These are phyloP conservation scores for Dichetophora obliterata DNA, from an alignment of 2,888 invertebrate genomes.

Conservation along the genomic window DNA sequence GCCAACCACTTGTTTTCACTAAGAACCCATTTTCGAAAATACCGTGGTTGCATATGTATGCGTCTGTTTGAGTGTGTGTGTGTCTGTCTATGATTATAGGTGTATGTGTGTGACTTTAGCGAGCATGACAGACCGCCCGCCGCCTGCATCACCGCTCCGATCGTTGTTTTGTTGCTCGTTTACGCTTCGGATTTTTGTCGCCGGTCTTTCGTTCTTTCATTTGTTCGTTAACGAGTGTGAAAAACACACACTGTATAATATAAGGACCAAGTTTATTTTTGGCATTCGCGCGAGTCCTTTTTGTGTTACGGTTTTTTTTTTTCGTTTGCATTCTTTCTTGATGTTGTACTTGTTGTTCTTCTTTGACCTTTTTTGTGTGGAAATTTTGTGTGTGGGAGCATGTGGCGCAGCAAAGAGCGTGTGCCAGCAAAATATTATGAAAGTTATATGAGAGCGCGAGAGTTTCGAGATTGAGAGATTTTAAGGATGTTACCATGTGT, in stretches of 20 bases:
- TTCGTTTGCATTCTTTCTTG: neutral
- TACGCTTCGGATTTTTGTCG: conserved; percentile 6
- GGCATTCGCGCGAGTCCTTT: conserved; percentile 31
- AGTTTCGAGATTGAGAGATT: neutral
- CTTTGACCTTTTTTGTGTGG: conserved; percentile 6
- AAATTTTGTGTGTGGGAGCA: conserved; percentile 14
- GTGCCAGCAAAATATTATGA: neutral
- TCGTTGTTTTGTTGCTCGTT: neutral
- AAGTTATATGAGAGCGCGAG: neutral
- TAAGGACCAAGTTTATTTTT: conserved; percentile 30
- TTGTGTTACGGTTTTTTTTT: neutral
- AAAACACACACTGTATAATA: neutral
- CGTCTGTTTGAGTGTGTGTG: neutral
- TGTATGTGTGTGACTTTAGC: neutral
- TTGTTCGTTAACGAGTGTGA: conserved; percentile 11
- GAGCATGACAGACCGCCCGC: conserved; percentile 30
- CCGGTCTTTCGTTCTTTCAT: conserved; percentile 23
- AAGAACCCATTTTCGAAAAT: conserved; percentile 24
- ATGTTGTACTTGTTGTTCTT: conserved; percentile 17
- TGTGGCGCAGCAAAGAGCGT: neutral
- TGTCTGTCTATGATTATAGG: neutral
- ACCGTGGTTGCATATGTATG: neutral
- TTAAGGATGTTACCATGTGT: neutral
- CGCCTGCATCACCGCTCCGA: neutral
- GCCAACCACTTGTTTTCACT: conserved; percentile 66